Base-by-base conservation (phyloP, 1,140 invertebrate species). In the Cyrtorhinus lividipennis region DNA sequence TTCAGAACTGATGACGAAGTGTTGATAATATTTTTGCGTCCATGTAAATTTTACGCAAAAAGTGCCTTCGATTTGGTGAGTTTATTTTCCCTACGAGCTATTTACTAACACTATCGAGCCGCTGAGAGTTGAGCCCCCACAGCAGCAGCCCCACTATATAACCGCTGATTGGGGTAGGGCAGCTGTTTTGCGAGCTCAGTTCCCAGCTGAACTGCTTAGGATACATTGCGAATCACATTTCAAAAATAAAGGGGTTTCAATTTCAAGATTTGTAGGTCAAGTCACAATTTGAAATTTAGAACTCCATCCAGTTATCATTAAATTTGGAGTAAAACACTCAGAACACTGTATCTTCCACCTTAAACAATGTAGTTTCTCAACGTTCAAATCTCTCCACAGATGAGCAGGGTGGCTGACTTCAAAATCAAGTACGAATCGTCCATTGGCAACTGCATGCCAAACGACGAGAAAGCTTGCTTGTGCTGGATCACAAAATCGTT, bases 21-120 rank as follows among this genome's bases (percentile, higher is more conserved):
- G 24, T 75, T 90, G 0, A 76, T 81, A 22, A 83, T 86, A 24
- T 88, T 88, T 68, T 73, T 90, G 15, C 78, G 87, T 38, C 85
- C 85, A 26, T 86, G 84, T 71, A 88, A 90, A 72, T 90, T 80
- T 72, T 90, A 89, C 69, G 80, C 87, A 0, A 77, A 89, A 64
- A 87, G 86, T 73, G 87, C 87, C 0, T 73, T 82, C 38, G 80
- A 80, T 67, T 73, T 89, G 74, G 84, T 86, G 71, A 79, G 81
- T 77, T 62, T n/a, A n/a, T n/a, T n/a, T n/a, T n/a, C n/a, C n/a
- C n/a, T n/a, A n/a, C n/a, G n/a, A n/a, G n/a, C n/a, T n/a, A n/a
- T n/a, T n/a, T n/a, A n/a, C n/a, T n/a, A n/a, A n/a, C n/a, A n/a
- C n/a, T n/a, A n/a, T n/a, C n/a, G n/a, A n/a, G n/a, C n/a, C n/a